Evolutionary conservation across 2,113 vertebrate genomes (phyloP), one percentile per base, ranked within the genome.

Genomic region (Alectura lathami): DNA sequence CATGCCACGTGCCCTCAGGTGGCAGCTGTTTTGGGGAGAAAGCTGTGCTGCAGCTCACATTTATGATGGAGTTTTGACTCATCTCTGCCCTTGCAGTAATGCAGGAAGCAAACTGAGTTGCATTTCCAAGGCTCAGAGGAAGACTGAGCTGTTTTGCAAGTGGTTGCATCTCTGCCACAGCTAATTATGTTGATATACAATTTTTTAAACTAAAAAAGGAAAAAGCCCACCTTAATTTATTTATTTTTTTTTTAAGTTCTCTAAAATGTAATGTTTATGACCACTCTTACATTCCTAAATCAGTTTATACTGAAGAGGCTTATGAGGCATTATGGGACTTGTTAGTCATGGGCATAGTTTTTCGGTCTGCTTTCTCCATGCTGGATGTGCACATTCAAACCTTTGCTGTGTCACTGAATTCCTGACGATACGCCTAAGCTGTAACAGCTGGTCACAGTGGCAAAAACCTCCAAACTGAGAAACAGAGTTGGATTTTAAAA

Each of bases 331-430:
- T 56, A 79, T 96, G 94, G 89, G 81, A 88, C 75, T 86, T 92
- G 48, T 57, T 92, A 85, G 94, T 95, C 86, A 93, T 29, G 84
- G 91, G 75, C 77, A 56, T 78, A 53, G 76, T 72, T 90, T 96
- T 94, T 59, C 68, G 64, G 47, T 79, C 40, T n/a, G 17, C 67
- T 91, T 91, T 89, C 15, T 10, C 57, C 36, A 75, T 83, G 29
- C 27, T 51, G 36, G 82, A 0, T 29, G 66, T 83, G 56, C 45
- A 43, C 47, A 23, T 74, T 89, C 66, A 95, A 79, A 68, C 63
- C 87, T 96, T 78, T 81, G 86, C 94, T 79, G 81, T 92, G 84
- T 91, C 81, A 63, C 93, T 94, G 83, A 73, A 86, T 97, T 96
- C 86, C 88, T 93, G 80, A 76, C 75, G 69, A 8, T 92, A 62